Evolutionary conservation across 64 coral and sea anemone species (phyloP).

Genomic region (Pocillopora damicornis): DNA sequence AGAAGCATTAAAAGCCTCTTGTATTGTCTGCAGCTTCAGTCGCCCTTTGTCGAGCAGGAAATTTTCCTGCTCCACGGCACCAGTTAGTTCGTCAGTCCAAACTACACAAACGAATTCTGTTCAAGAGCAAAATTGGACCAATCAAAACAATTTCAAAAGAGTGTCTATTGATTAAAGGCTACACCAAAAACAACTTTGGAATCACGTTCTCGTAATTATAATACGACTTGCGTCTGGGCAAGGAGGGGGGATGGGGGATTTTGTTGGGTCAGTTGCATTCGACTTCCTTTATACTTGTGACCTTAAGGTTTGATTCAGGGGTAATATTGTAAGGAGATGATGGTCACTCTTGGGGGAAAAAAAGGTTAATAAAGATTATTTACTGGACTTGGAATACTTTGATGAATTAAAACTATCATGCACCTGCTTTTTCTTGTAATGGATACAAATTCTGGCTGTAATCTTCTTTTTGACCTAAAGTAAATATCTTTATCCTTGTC

Average conservation of each 20-base stretch:
- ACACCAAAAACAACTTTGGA: no score
- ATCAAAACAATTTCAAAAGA: background rate
- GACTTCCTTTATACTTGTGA: no score
- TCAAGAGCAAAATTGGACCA: background rate
- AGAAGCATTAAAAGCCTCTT: conserved; percentile 18
- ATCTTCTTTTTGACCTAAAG: background rate
- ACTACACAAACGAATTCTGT: conserved; percentile 25
- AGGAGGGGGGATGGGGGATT: no score
- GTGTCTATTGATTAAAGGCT: no score
- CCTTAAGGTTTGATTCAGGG: no score
- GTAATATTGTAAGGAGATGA: no score
- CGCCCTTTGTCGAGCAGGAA: conserved; percentile 43
- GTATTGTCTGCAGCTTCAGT: conserved; percentile 13
- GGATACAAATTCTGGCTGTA: background rate
- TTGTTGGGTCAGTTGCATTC: no score
- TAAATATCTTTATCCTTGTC: background rate
- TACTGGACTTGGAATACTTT: background rate
- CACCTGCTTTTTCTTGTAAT: conserved; percentile 23
- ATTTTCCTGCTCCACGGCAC: conserved; percentile 27
- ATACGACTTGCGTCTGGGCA: no score
- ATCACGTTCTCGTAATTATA: no score
- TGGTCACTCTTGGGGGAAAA: background rate
- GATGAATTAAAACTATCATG: background rate
- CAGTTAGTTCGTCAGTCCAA: conserved; percentile 41
- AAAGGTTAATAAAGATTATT: background rate